Evolutionary conservation across 1,140 invertebrate species (phyloP), one percentile per base, ranked within the genome.

Genomic region (Capitella teleta): DNA sequence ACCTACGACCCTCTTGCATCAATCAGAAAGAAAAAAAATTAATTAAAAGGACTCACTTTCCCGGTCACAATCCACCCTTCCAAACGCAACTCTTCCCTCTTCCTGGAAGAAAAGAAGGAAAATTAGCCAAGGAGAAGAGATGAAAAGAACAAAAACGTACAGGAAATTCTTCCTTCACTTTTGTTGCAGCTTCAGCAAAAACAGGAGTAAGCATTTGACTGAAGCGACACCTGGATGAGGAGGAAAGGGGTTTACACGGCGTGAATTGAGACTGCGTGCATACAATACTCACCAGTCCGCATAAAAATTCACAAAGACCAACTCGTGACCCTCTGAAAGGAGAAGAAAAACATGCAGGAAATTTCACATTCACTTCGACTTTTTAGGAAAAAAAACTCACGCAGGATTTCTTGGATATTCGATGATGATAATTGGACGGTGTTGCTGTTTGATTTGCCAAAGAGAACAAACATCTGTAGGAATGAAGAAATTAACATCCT

Each of bases 241-340:
- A 44, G 19, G 28, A 10, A 21, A 24, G 25, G 18, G 18, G 5
- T 26, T 8, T n/a, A 43, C 38, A 14, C 10, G 16, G 16, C 32
- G 16, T 16, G 10, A 34, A 10, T 12, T 34, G 32, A 34, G 16
- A 34, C 32, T 34, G 32, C 10, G 16, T 34, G 10, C 32, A 10
- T 34, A 44, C n/a, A 25, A 26, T 5, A 44, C 66, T 57, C 58
- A 95, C 91, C 92, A 98, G 67, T 97, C 92, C 10, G 93, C 94
- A 77, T 97, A 97, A 75, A 98, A 98, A 75, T 98, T 97, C 54
- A 98, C 85, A 72, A 98, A 88, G 46, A 97, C 92, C 70, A 98
- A 75, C 77, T 98, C 91, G 79, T 90, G 89, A 45, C 82, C 82
- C 52, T 84, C 92, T 95, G 77, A 83, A 85, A 62, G 52, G 57